Conservation (phyloP, 2,113 vertebrate species). For the Rutilus rutilus region DNA sequence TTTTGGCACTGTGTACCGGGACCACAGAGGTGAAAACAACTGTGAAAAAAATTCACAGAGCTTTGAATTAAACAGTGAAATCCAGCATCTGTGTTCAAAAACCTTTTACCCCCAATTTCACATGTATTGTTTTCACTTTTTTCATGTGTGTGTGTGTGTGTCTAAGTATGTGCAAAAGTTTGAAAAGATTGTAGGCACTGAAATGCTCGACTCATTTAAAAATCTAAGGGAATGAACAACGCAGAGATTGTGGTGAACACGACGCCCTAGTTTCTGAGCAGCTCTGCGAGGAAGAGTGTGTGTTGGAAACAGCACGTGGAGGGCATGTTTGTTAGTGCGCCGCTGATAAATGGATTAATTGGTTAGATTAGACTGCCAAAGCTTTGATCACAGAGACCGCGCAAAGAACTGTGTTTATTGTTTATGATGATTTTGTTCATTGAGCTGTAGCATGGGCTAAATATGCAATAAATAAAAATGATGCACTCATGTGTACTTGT, state of each 20-base stretch:
- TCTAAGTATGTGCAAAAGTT: neutral
- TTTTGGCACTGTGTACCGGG: slow-evolving; percentile 59
- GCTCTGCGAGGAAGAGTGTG: slow-evolving; percentile 35
- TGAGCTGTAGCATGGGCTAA: slow-evolving; percentile 35
- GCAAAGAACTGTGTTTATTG: slow-evolving; percentile 53
- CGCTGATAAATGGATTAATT: slow-evolving; percentile 63
- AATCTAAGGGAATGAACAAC: slow-evolving; percentile 52
- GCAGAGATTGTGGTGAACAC: slow-evolving; percentile 52
- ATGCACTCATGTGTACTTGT: slow-evolving; percentile 37
- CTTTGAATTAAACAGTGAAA: slow-evolving; percentile 64
- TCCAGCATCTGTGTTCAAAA: slow-evolving; percentile 59
- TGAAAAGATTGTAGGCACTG: slow-evolving; percentile 38
- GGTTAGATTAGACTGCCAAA: slow-evolving; percentile 58
- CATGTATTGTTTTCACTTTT: slow-evolving; percentile 39
- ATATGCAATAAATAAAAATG: slow-evolving; percentile 41
- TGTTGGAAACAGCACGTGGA: slow-evolving; percentile 52
- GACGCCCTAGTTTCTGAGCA: slow-evolving; percentile 56
- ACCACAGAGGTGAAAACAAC: slow-evolving; percentile 57
- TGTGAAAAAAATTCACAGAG: slow-evolving; percentile 41
- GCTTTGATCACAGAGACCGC: slow-evolving; percentile 58
- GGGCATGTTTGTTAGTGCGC: slow-evolving; percentile 54
- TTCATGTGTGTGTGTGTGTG: slow-evolving; percentile 20
- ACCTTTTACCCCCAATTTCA: slow-evolving; percentile 59
- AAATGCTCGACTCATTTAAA: slow-evolving; percentile 51
- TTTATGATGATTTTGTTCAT: slow-evolving; percentile 58